Percentiles rank a stretch among this genome's conserved stretches.
These are phyloP conservation scores for Hyperoplus immaculatus DNA, from an alignment of 2,797 vertebrate genomes.

Conservation along the genomic window DNA sequence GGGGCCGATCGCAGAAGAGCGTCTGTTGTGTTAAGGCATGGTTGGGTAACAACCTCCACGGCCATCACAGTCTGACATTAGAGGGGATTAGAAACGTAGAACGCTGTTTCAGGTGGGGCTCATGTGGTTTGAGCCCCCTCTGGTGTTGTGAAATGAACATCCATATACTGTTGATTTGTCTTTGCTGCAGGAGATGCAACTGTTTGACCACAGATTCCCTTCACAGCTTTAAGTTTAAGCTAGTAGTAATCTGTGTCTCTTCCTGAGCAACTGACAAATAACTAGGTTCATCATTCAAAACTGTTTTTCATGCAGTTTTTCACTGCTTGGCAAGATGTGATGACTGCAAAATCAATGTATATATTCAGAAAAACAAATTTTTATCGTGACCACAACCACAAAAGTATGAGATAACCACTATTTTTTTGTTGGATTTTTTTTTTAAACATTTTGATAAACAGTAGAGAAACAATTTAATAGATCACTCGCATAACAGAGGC, in stretches of 20 bases:
- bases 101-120: slow-evolving; percentile 29
- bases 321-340: not conserved
- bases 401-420: not conserved
- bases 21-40: slow-evolving; percentile 30
- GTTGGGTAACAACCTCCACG: slow-evolving; percentile 52
- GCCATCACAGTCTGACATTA: slow-evolving; percentile 54
- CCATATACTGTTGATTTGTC: too few relatives aligned
- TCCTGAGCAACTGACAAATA: not conserved
- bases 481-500: too few relatives aligned
- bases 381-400: not conserved
- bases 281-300: not conserved
- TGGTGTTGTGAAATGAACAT: slow-evolving; percentile 57
- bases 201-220: not conserved
- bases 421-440: not conserved
- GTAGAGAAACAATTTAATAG: not conserved
- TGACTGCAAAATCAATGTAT: not conserved
- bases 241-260: not conserved
- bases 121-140: slow-evolving; percentile 69
- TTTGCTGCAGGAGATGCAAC: not conserved
- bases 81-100: slow-evolving; percentile 51
- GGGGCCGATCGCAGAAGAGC: slow-evolving; percentile 20
- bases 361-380: not conserved
- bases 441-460: not conserved
- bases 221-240: not conserved
- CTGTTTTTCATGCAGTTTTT: not conserved